Evolutionary conservation across 2,888 invertebrate species (phyloP).

Genomic region (Drosophila stalkeri): DNA sequence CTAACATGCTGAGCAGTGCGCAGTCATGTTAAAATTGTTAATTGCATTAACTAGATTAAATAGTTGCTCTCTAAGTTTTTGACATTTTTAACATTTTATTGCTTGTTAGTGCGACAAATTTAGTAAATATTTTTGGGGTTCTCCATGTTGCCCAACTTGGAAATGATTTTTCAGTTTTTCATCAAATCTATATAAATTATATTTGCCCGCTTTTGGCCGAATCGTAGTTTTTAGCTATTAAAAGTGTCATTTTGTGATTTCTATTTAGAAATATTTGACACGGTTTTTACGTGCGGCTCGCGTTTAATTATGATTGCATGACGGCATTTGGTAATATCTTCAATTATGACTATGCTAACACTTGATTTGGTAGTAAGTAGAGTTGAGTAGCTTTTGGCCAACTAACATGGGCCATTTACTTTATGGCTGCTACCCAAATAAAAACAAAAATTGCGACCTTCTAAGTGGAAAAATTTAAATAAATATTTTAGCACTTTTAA

Average conservation of each 20-base stretch:
- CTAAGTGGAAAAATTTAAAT: not conserved
- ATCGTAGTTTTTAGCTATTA: slow-evolving; percentile 46
- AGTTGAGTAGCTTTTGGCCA: slow-evolving; percentile 1
- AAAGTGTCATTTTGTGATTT: slow-evolving; percentile 71
- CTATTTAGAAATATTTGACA: slow-evolving; percentile 78
- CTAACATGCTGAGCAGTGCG: slow-evolving; percentile 68
- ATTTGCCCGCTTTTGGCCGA: slow-evolving; percentile 64
- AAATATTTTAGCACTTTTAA: not conserved
- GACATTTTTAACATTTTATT: slow-evolving; percentile 83
- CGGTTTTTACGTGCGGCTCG: slow-evolving; percentile 57
- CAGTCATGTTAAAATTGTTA: slow-evolving; percentile 83
- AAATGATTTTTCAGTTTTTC: slow-evolving; percentile 16
- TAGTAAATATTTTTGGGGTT: slow-evolving; percentile 76
- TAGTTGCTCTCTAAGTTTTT: slow-evolving; percentile 71
- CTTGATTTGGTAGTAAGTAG: not conserved
- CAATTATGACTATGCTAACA: slow-evolving; percentile 18
- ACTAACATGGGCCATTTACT: not conserved
- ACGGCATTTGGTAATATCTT: slow-evolving; percentile 43
- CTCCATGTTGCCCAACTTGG: slow-evolving; percentile 54
- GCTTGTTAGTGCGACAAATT: slow-evolving; percentile 82
- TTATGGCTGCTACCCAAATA: not conserved
- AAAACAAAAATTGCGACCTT: not conserved
- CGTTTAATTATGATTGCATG: slow-evolving; percentile 55
- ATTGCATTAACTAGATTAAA: slow-evolving; percentile 84
- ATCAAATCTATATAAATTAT: slow-evolving; percentile 61